Evolutionary conservation across 2,888 invertebrate species (phyloP).

Genomic region (Cephus pulcher): DNA sequence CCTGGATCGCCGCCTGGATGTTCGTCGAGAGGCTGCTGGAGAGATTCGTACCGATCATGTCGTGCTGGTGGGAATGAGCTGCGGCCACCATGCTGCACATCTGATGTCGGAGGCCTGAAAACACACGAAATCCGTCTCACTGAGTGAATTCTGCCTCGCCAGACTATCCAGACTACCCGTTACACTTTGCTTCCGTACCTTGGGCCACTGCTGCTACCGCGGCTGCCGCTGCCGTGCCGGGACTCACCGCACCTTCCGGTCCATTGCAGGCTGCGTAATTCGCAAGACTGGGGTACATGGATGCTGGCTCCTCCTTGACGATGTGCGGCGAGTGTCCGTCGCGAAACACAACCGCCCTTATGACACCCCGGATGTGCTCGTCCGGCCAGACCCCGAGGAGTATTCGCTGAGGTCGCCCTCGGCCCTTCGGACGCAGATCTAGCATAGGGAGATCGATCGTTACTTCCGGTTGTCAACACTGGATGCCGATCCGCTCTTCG

Average conservation of each 20-base stretch:
- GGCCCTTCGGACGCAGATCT: conserved; percentile 91
- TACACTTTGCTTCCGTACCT: conserved; percentile 56
- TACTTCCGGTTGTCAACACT: not conserved
- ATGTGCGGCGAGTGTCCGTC: conserved; percentile 76
- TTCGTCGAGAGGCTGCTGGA: conserved; percentile 67
- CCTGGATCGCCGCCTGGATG: conserved; percentile 67
- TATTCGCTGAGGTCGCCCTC: conserved; percentile 91
- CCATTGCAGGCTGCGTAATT: conserved; percentile 69
- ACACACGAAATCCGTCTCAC: not conserved
- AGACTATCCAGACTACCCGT: no score
- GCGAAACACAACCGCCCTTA: conserved; percentile 91
- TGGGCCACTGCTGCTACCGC: conserved; percentile 89
- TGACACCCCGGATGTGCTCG: conserved; percentile 92
- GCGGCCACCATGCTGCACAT: conserved; percentile 87
- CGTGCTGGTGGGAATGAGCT: conserved; percentile 66
- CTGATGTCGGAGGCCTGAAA: conserved; percentile 78
- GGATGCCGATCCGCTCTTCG: not conserved
- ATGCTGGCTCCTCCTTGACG: conserved; percentile 61
- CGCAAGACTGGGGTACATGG: conserved; percentile 62
- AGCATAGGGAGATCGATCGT: conserved; percentile 42
- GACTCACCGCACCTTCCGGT: conserved; percentile 72
- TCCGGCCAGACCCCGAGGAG: conserved; percentile 93
- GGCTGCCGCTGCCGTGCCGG: conserved; percentile 82
- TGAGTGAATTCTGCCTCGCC: not conserved
- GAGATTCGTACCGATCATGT: conserved; percentile 66